phyloP scores from a whole-genome alignment of 1,140 invertebrate species.

The Eriocheir sinensis region DNA sequence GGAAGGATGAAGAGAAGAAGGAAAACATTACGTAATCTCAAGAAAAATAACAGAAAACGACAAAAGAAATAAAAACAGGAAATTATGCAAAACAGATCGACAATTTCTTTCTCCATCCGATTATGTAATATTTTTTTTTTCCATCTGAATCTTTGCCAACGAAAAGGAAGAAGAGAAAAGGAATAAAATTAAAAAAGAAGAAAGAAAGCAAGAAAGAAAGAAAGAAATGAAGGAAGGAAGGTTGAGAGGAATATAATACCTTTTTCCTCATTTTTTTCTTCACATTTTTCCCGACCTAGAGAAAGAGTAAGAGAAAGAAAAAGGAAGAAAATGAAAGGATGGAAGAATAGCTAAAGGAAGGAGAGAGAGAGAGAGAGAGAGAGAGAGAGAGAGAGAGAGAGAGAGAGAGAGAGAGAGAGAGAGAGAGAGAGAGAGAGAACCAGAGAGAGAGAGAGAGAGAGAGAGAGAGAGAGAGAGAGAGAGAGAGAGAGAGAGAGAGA shows the following conservation, averaged over 20 bases:
- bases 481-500: conserved; percentile 42
- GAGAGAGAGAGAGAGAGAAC: not conserved
- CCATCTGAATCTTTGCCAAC: too few relatives aligned
- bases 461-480: conserved; percentile 29
- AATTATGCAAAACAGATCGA: too few relatives aligned
- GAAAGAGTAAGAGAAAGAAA: not conserved
- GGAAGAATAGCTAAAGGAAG: not conserved
- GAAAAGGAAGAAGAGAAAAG: too few relatives aligned
- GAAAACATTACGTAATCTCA: too few relatives aligned
- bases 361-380: conserved; percentile 17
- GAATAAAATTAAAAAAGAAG: not conserved
- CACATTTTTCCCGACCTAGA: too few relatives aligned
- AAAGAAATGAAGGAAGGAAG: not conserved
- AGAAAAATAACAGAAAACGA: not conserved
- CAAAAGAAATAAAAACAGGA: not conserved
- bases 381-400: conserved; percentile 46
- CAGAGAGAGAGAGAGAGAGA: not conserved
- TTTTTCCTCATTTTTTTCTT: too few relatives aligned
- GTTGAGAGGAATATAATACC: too few relatives aligned
- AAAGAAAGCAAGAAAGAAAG: not conserved
- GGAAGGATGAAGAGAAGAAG: not conserved
- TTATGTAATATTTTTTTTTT: too few relatives aligned
- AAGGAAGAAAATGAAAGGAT: not conserved
- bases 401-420: not conserved
- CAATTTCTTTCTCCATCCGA: too few relatives aligned